A percentile compares a stretch with the other conserved stretches of the same genome.
phyloP scores from a whole-genome alignment of 2,888 invertebrate genomes.

The Parasteatoda lunata region DNA sequence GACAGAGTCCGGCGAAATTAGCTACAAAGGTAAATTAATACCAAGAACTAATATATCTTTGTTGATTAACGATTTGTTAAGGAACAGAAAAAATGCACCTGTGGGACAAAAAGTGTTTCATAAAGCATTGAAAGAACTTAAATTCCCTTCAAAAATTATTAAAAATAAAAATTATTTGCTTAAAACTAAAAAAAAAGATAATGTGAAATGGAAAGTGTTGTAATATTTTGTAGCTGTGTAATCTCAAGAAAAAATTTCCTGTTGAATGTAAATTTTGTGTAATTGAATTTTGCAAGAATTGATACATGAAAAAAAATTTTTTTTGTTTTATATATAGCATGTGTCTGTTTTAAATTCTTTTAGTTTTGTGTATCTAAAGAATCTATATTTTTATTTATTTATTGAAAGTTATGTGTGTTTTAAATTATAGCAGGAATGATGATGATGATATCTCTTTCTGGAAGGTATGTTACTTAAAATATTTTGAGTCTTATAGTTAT shows the following conservation, averaged over 20 bases:
- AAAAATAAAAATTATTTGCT: neutral
- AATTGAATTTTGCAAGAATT: too few species aligned
- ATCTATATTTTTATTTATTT: too few species aligned
- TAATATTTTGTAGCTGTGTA: neutral
- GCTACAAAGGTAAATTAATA: neutral
- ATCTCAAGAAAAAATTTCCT: neutral
- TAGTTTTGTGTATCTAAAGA: too few species aligned
- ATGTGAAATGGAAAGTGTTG: neutral
- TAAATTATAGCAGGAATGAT: too few species aligned
- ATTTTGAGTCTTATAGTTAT: too few species aligned
- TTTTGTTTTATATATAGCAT: too few species aligned
- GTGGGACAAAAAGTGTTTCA: neutral
- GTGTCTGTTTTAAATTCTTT: too few species aligned
- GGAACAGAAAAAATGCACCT: neutral
- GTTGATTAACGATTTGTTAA: neutral
- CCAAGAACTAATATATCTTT: neutral
- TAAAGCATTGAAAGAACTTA: neutral
- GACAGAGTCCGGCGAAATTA: neutral
- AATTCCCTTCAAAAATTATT: neutral
- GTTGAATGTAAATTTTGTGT: neutral
- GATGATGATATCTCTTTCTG: too few species aligned
- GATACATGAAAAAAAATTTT: too few species aligned
- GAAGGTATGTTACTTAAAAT: too few species aligned
- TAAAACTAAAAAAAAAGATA: neutral
- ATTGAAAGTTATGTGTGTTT: too few species aligned